Base-by-base conservation (phyloP, 1,140 invertebrate species). In the Vanessa tameamea region DNA sequence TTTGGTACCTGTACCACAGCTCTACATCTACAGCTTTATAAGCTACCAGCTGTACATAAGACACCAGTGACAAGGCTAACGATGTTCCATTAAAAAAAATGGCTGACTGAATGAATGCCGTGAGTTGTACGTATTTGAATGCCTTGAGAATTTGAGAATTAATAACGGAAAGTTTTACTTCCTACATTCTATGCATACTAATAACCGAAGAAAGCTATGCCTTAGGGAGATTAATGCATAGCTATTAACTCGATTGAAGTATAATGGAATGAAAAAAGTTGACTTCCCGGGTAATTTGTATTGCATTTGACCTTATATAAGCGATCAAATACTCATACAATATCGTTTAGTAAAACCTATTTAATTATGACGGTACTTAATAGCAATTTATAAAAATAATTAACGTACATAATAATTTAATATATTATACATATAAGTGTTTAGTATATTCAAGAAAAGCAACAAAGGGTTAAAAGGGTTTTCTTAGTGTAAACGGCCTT, bases 161-260 rank as follows among this genome's bases (percentile, higher is more conserved):
- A 43, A 26, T 59, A 59, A 31, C 23, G 14, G 26, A 61, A n/a
- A 61, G 16, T 23, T 61, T 61, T 37, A 61, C 57, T 61, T 61
- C 31, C 26, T 61, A 16, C 53, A 37, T 61, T 37, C 14, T 61
- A 61, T 61, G 57, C 57, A 61, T 61, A 37, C 31, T 61, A 61
- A 61, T 61, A 61, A n/a, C 57, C 23, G 15, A 13, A 4, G 57
- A 61, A 61, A 61, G 57, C 14, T 61, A 31, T 61, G 4, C 16
- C 53, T 57, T 16, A 53, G 20, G 12, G 11, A 37, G 20, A 15
- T 14, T 37, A 61, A 61, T 59, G 23, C 20, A 53, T 23, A 31
- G 11, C 57, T 26, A 61, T 61, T 61, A 61, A n/a, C 16, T 23
- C 23, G 31, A 61, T 61, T 37, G 57, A 13, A 61, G 26, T 43